Conservation (phyloP, 2,888 invertebrate genomes). For the Eubasilissa splendida region DNA sequence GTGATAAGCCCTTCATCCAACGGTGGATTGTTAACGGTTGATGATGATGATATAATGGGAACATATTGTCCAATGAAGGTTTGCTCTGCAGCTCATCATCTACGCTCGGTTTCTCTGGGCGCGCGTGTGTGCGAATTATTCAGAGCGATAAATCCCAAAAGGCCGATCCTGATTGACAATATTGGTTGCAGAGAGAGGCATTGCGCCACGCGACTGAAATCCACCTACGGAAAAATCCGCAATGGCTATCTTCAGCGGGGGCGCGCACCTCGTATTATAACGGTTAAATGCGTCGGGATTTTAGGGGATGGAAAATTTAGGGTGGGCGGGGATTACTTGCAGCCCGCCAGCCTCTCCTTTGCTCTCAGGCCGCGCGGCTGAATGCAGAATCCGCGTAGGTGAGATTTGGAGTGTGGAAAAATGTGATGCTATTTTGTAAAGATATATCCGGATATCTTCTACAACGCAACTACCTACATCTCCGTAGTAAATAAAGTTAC, state of each 20-base stretch:
- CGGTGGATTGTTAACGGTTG: too few species aligned
- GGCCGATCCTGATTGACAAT: slow-evolving; percentile 26
- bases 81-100: neutral
- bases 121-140: slow-evolving; percentile 7
- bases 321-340: slow-evolving; percentile 35
- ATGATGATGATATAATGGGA: too few species aligned
- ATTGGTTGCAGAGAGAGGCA: neutral
- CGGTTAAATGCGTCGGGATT: slow-evolving; percentile 35
- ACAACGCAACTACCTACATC: too few species aligned
- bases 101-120: neutral
- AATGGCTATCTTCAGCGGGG: slow-evolving; percentile 37
- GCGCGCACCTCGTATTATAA: slow-evolving; percentile 43
- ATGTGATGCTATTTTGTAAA: too few species aligned
- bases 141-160: neutral
- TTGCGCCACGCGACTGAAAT: slow-evolving; percentile 3
- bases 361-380: neutral
- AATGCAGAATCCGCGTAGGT: neutral
- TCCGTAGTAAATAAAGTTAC: neutral
- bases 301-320: slow-evolving; percentile 9
- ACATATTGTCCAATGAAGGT: too few species aligned
- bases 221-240: slow-evolving; percentile 43
- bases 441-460: too few species aligned
- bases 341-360: neutral
- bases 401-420: neutral
- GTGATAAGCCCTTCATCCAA: too few species aligned